Conservation (phyloP, 2,888 invertebrate species). For the Caenorhabditis sulstoni region DNA sequence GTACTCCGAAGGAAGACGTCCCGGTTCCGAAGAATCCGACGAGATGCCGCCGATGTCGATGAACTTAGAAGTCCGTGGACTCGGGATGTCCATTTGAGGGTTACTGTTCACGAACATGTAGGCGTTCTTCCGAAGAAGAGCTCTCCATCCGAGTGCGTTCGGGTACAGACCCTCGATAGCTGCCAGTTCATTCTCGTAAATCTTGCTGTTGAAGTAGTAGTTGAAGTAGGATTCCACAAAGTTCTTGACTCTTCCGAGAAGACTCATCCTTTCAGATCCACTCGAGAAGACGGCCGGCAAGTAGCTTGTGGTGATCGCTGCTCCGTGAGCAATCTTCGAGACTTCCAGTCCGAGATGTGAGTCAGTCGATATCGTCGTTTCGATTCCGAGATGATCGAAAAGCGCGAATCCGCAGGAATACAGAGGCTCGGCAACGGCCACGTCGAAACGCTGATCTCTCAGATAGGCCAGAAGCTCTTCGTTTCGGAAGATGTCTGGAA, state of each 20-base stretch:
- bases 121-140: slow-evolving; percentile 36
- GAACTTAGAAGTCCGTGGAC: slow-evolving; percentile 49
- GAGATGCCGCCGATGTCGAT: slow-evolving; percentile 52
- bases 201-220: slow-evolving; percentile 48
- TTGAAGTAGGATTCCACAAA: slow-evolving; percentile 50
- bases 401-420: slow-evolving; percentile 62
- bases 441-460: slow-evolving; percentile 64
- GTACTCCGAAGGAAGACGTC: slow-evolving; percentile 30
- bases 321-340: slow-evolving; percentile 46
- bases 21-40: slow-evolving; percentile 23
- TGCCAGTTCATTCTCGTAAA: slow-evolving; percentile 36
- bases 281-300: slow-evolving; percentile 46
- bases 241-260: slow-evolving; percentile 42
- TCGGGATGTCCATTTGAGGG: slow-evolving; percentile 53
- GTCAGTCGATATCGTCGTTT: slow-evolving; percentile 40
- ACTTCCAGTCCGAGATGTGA: slow-evolving; percentile 48
- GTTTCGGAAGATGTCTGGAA: slow-evolving; percentile 59
- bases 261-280: slow-evolving; percentile 39
- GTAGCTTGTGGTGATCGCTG: slow-evolving; percentile 46
- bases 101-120: slow-evolving; percentile 54
- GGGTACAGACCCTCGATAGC: slow-evolving; percentile 18
- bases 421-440: slow-evolving; percentile 67
- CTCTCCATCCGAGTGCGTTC: slow-evolving; percentile 40
- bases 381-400: slow-evolving; percentile 55
- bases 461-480: slow-evolving; percentile 59